Percentiles rank a stretch among this genome's conserved stretches.
phyloP scores from a whole-genome alignment of 2,113 vertebrate species.

The Callithrix jacchus region DNA sequence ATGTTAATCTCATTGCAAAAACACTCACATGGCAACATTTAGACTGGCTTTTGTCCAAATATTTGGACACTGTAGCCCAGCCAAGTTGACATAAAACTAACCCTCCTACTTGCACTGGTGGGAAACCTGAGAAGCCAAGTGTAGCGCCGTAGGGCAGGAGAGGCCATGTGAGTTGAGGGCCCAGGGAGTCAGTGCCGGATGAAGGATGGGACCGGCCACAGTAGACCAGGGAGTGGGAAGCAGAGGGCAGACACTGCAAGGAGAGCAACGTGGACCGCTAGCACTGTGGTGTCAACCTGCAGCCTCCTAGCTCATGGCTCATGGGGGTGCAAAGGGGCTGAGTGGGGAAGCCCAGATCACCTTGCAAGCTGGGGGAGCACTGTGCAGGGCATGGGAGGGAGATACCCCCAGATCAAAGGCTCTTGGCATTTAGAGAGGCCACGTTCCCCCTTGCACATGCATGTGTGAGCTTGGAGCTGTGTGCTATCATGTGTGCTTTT shows the following conservation, averaged over 20 bases:
- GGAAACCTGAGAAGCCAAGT: neutral
- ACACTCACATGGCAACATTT: neutral
- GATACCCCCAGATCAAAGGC: neutral
- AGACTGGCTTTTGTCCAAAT: neutral
- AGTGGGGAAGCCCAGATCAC: neutral
- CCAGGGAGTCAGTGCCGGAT: neutral
- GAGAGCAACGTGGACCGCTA: neutral
- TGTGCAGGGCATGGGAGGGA: neutral
- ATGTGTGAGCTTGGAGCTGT: neutral
- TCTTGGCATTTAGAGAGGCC: neutral
- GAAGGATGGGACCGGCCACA: neutral
- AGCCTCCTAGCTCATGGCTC: neutral
- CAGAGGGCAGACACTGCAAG: neutral
- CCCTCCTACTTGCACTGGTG: neutral
- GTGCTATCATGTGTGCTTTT: neutral
- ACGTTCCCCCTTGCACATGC: rapidly evolving
- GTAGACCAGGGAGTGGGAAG: neutral
- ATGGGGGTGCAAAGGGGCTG: neutral
- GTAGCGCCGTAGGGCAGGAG: neutral
- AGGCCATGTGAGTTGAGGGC: neutral
- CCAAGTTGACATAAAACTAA: neutral
- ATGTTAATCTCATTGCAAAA: neutral
- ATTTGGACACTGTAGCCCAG: neutral
- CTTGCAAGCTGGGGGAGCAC: neutral
- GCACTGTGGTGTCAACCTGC: neutral